Percentiles rank a stretch among this genome's conserved stretches.
These are phyloP conservation scores for Chymomyza costata DNA, from an alignment of 1,140 invertebrate genomes.

Conservation along the genomic window DNA sequence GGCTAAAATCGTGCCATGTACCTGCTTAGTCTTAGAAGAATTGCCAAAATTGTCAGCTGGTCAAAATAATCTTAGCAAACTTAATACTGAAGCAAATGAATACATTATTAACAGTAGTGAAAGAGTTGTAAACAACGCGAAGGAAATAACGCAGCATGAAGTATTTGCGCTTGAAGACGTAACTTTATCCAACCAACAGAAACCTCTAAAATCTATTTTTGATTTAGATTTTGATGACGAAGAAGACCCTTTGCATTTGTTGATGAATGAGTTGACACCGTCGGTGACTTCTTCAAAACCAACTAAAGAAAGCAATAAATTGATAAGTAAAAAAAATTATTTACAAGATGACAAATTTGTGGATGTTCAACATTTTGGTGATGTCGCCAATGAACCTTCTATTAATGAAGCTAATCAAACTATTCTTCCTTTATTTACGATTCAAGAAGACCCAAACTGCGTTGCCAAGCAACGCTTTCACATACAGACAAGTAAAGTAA, in stretches of 20 bases:
- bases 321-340: background rate
- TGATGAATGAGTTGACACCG: constrained; percentile 40
- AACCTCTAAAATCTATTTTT: constrained; percentile 60
- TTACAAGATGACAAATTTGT: too few species aligned
- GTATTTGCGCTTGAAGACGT: constrained; percentile 4
- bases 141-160: constrained; percentile 1
- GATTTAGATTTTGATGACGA: constrained; percentile 67
- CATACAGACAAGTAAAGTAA: constrained; percentile 12
- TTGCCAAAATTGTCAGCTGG: background rate
- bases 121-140: background rate
- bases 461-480: constrained; percentile 46
- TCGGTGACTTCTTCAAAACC: background rate
- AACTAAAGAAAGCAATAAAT: too few species aligned
- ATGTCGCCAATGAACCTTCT: too few species aligned
- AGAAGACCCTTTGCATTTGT: constrained; percentile 54
- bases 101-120: background rate
- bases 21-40: constrained; percentile 51
- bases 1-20: constrained; percentile 54
- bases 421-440: too few species aligned
- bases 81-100: constrained; percentile 2
- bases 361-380: too few species aligned
- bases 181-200: constrained; percentile 7
- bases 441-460: constrained; percentile 53
- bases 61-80: background rate
- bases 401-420: too few species aligned